These are phyloP conservation scores for Perca flavescens DNA, from an alignment of 2,113 vertebrate genomes.

Conservation along the genomic window DNA sequence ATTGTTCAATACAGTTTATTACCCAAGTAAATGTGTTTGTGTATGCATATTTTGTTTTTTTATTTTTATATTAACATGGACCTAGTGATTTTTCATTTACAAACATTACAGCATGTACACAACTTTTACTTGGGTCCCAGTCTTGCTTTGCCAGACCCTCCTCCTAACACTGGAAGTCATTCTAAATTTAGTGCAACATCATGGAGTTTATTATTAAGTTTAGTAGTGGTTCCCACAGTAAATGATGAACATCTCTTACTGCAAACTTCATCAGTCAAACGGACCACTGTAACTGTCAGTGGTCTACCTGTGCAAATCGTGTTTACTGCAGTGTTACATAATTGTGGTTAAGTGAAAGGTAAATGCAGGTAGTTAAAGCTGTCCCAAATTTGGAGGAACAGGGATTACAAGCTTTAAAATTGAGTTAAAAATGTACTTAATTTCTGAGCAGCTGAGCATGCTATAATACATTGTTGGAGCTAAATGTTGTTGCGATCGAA, in stretches of 20 bases:
- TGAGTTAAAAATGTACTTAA: too few species aligned
- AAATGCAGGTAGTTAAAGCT: too few species aligned
- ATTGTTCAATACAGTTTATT: constrained; percentile 38
- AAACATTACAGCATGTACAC: neutral
- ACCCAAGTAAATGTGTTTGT: constrained; percentile 34
- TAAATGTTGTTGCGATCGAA: too few species aligned
- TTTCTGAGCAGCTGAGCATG: too few species aligned
- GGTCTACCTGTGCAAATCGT: too few species aligned
- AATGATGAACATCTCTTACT: neutral
- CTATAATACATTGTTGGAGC: too few species aligned
- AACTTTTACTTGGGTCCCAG: neutral
- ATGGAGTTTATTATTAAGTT: neutral
- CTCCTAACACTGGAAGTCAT: too few species aligned
- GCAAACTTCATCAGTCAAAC: neutral
- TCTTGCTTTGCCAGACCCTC: too few species aligned
- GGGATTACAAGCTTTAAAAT: too few species aligned
- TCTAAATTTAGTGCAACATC: neutral
- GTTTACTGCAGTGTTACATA: neutral
- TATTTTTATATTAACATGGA: neutral
- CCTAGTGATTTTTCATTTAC: neutral
- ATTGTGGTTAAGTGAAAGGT: neutral
- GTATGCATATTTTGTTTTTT: constrained; percentile 6
- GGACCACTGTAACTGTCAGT: neutral
- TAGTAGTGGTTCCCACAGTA: neutral
- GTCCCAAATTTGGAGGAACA: too few species aligned